A percentile compares a stretch with the other conserved stretches of the same genome.
These are phyloP conservation scores for Plotosus lineatus DNA, from an alignment of 2,113 vertebrate species.

Conservation along the genomic window DNA sequence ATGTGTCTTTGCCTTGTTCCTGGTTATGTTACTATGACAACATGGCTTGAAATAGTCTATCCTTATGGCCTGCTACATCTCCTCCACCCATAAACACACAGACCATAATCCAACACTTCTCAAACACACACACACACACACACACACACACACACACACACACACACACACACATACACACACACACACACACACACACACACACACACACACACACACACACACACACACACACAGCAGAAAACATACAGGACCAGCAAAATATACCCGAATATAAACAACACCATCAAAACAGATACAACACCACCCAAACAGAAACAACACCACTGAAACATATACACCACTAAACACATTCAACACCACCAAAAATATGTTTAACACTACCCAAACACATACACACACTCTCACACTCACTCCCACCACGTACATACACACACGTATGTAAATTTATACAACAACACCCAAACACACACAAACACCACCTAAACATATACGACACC, in stretches of 20 bases:
- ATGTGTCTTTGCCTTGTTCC: slow-evolving; percentile 5
- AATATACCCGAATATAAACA: background rate
- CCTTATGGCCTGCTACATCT: slow-evolving; percentile 5
- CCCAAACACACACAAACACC: background rate
- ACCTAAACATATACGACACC: slow-evolving; percentile 1
- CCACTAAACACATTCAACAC: slow-evolving; percentile 50
- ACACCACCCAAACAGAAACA: background rate
- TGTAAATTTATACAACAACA: background rate
- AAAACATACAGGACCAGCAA: background rate
- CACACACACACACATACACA: background rate
- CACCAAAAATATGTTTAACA: background rate
- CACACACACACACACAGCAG: slow-evolving; percentile 8
- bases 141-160: background rate
- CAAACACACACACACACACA: background rate
- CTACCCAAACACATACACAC: slow-evolving; percentile 49
- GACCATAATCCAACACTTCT: background rate
- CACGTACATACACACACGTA: too few relatives aligned
- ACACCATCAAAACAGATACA: background rate
- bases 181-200: background rate
- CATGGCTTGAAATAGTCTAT: background rate
- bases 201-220: slow-evolving; percentile 17
- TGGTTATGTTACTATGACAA: slow-evolving; percentile 19
- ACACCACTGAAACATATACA: slow-evolving; percentile 52
- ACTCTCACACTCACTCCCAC: too few relatives aligned
- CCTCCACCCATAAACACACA: slow-evolving; percentile 48